Evolutionary conservation across 2,113 vertebrate species (phyloP).

Genomic region (Ploceus nigricollis): DNA sequence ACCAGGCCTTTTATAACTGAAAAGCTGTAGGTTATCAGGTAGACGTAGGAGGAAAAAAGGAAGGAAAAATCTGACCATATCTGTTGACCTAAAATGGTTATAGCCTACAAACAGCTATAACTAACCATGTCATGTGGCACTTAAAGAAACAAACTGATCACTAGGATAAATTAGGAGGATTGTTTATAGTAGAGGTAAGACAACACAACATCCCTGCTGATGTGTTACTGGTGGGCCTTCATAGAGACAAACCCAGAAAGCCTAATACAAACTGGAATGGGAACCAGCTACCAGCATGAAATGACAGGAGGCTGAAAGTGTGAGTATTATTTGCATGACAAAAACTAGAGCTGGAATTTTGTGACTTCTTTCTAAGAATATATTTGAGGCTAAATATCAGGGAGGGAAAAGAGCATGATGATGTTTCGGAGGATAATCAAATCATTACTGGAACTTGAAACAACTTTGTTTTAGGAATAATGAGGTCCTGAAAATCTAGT

Average conservation of each 20-base stretch:
- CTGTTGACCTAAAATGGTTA: background rate
- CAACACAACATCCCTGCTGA: background rate
- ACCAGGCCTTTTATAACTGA: background rate
- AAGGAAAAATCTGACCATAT: background rate
- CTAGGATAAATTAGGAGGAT: background rate
- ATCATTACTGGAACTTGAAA: conserved; percentile 2
- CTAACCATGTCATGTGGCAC: background rate
- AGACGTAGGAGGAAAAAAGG: background rate
- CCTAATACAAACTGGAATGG: background rate
- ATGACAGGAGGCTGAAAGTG: background rate
- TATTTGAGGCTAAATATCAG: background rate
- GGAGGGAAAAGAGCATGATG: background rate
- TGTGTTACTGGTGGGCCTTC: background rate
- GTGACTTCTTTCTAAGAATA: background rate
- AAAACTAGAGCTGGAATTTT: background rate
- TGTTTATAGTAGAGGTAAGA: background rate
- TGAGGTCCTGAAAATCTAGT: background rate
- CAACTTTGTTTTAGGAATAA: conserved; percentile 19
- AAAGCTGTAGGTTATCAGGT: background rate
- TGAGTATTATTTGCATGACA: background rate
- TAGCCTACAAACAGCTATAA: background rate
- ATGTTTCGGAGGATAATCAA: background rate
- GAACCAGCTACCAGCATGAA: background rate
- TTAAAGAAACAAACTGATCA: background rate
- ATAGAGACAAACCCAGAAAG: background rate